A percentile compares a stretch with the other conserved stretches of the same genome.
These are phyloP conservation scores for Cardiocondyla obscurior DNA, from an alignment of 1,140 invertebrate genomes.

Conservation along the genomic window DNA sequence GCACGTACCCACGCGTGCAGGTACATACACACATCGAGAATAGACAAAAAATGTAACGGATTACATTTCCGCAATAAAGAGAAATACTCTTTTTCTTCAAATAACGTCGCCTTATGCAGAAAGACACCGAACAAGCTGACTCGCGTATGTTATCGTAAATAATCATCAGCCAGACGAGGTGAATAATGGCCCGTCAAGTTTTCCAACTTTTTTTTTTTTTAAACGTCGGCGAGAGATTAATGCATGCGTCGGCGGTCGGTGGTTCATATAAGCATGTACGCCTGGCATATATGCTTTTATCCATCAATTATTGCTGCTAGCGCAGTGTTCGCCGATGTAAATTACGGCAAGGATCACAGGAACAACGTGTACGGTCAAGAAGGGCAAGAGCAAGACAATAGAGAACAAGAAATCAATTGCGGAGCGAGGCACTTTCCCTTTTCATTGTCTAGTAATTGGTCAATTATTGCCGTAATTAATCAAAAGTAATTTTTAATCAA, in stretches of 20 bases:
- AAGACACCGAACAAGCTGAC: slow-evolving; percentile 27
- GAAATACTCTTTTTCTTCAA: slow-evolving; percentile 1
- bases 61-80: neutral
- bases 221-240: slow-evolving; percentile 60
- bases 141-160: slow-evolving; percentile 59
- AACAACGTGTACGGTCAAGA: neutral
- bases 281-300: slow-evolving; percentile 47
- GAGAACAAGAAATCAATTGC: slow-evolving; percentile 5
- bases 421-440: neutral
- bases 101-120: slow-evolving; percentile 33
- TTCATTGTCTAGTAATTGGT: neutral
- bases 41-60: neutral
- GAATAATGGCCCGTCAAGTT: slow-evolving; percentile 61
- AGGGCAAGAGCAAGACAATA: neutral
- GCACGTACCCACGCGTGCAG: neutral
- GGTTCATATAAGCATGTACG: slow-evolving; percentile 17
- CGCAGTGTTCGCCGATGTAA: slow-evolving; percentile 25
- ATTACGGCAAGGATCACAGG: slow-evolving; percentile 30
- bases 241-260: slow-evolving; percentile 41
- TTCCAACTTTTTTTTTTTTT: slow-evolving; percentile 52
- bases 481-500: neutral
- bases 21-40: neutral
- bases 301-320: slow-evolving; percentile 59
- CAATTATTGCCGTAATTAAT: neutral
- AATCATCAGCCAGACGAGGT: slow-evolving; percentile 41